Evolutionary conservation across 2,797 vertebrate species (phyloP), one percentile per base, ranked within the genome.

Genomic region (Geotria australis): DNA sequence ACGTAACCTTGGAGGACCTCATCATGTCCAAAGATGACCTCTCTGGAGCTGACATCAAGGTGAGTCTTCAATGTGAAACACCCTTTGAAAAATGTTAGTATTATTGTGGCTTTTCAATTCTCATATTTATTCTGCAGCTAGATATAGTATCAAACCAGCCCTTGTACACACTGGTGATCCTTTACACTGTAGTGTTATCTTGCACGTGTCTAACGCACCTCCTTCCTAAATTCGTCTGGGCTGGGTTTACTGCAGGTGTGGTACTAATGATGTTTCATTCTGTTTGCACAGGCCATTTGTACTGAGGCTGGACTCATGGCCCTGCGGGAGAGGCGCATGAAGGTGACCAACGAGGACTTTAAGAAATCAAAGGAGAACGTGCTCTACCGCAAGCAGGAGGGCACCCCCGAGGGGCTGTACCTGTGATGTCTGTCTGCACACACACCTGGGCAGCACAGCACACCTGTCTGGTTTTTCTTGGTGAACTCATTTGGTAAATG

Each of bases 311-410:
- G 89, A 48, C 65, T 98, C 62, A 98, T 96, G 91, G 91, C 89
- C 48, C 61, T 98, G 62, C 70, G 89, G 56, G 91, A 96, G 64
- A 74, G 85, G 10, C 75, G 91, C 11, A 98, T 96, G 91, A 96
- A 98, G 74, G 84, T 98, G 60, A 96, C 91, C 62, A 95, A 98
- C 10, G 91, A 98, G 72, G 91, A 98, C 68, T 98, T 95, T 73
- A 98, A 98, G 60, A 96, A 98, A 68, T 98, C 89, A 4, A 96
- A 98, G 73, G 91, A 98, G 61, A 98, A 98, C 0, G 83, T 98
- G 63, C 76, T 98, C 57, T 98, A 96, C 64, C 95, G 96, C 71
- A 98, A 98, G 66, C 91, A 98, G 64, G 89, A 98, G 69, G 89
- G 89, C 61, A 98, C 89, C 13, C 91, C 89, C 0, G 88, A 96